Percentiles rank a stretch among this genome's conserved stretches.
Conservation (phyloP, 2,888 invertebrate species). For the Drosophila vallismaia region DNA sequence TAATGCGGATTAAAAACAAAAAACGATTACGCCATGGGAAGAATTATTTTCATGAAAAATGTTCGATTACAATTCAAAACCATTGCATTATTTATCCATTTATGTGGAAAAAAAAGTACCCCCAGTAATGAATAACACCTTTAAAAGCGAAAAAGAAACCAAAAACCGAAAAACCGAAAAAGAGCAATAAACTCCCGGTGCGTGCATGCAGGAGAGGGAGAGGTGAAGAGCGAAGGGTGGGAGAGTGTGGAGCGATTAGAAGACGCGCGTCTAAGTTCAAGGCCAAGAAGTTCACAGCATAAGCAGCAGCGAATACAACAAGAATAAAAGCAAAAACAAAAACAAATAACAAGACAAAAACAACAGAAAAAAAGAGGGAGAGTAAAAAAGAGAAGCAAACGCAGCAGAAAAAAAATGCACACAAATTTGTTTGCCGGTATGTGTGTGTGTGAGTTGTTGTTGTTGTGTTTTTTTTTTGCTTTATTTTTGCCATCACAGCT, state of each 20-base stretch:
- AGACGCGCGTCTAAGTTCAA: slow-evolving; percentile 72
- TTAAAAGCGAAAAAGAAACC: too few species aligned
- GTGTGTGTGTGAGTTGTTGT: slow-evolving; percentile 15
- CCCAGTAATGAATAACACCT: too few species aligned
- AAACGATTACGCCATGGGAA: too few species aligned
- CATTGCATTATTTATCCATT: neutral
- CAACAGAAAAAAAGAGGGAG: slow-evolving; percentile 28
- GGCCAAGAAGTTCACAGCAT: slow-evolving; percentile 65
- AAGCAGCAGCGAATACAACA: slow-evolving; percentile 42
- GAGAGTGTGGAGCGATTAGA: slow-evolving; percentile 57
- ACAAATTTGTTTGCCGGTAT: slow-evolving; percentile 27
- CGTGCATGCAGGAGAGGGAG: slow-evolving; percentile 18
- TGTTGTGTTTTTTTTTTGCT: slow-evolving; percentile 35
- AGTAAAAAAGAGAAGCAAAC: slow-evolving; percentile 42
- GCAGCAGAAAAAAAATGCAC: slow-evolving; percentile 57
- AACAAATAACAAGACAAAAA: slow-evolving; percentile 22
- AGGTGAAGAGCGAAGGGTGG: slow-evolving; percentile 3
- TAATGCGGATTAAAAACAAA: neutral
- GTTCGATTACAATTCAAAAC: too few species aligned
- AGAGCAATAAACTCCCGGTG: slow-evolving; percentile 26
- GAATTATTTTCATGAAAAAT: too few species aligned
- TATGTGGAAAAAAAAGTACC: too few species aligned
- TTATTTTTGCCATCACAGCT: slow-evolving; percentile 62
- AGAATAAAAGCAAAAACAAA: slow-evolving; percentile 9
- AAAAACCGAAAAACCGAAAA: slow-evolving; percentile 3